Evolutionary conservation across 1,140 invertebrate species (phyloP), one percentile per base, ranked within the genome.

Genomic region (Panagrolaimus sp.): DNA sequence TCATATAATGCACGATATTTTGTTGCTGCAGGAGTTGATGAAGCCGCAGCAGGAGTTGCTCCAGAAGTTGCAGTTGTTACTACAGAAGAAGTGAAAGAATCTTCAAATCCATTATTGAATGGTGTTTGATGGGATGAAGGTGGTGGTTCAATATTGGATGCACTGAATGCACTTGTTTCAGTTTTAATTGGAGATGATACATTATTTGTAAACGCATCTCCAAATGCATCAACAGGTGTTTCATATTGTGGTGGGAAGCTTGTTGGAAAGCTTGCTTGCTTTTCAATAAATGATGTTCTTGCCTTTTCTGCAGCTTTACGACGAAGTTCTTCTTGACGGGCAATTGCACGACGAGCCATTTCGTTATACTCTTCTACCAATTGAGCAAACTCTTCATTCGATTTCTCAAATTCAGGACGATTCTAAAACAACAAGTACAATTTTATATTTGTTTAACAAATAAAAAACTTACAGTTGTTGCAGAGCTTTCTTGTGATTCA

Each of bases 1-100:
- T 93, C 91, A 83, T 93, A 98, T 5, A 98, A 85, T 12, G 92
- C 93, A 70, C 91, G 88, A 84, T 94, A 96, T 55, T 82, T 81
- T 15, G 73, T 70, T 17, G 72, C 69, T 17, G 63, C 52, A 6
- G 15, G 43, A 64, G 67, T 47, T 62, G 64, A 26, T 17, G 24
- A n/a, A 43, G 24, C 69, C 63, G 70, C 62, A 15, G 15, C 67
- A 32, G n/a, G 14, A 32, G 45, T 69, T 44, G 38, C 43, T 43
- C 46, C 73, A 72, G 48, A 28, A 38, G 32, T 7, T 38, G 32
- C 32, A 38, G 32, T 38, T 38, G 32, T 38, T 38, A 38, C 32
- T 38, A 7, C 2, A 38, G 32, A 38, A 38, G 32, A 4, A 38
- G 32, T 38, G 7, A 38, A 38, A 38, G 32, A 38, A 38, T 38